phyloP scores from a whole-genome alignment of 2,888 invertebrate species.

The Epsilonema sp. region DNA sequence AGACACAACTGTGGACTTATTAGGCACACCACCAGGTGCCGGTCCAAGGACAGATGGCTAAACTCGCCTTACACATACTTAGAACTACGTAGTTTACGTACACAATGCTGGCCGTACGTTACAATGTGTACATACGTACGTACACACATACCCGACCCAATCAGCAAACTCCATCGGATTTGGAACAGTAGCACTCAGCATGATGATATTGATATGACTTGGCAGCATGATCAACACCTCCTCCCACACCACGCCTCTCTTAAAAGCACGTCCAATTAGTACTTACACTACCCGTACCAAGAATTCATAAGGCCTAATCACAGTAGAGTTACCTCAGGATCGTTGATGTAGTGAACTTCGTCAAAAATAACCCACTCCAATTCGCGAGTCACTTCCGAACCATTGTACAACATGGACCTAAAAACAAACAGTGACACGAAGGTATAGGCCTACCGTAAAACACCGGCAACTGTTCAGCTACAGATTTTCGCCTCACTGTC shows the following conservation, averaged over 20 bases:
- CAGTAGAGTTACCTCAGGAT: constrained; percentile 48
- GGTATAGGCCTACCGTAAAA: too few species aligned
- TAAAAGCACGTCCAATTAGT: constrained; percentile 30
- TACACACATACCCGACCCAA: constrained; percentile 40
- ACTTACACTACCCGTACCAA: too few species aligned
- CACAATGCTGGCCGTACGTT: too few species aligned
- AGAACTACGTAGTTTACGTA: too few species aligned
- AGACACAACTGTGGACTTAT: too few species aligned
- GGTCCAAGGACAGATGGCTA: too few species aligned
- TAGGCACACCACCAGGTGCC: too few species aligned
- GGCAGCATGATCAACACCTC: constrained; percentile 89
- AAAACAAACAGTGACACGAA: too few species aligned
- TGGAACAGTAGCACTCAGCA: constrained; percentile 93
- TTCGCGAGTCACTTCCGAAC: constrained; percentile 80
- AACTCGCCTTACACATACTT: too few species aligned
- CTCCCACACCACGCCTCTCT: constrained; percentile 97
- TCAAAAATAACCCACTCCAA: constrained; percentile 97
- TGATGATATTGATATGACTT: constrained; percentile 70
- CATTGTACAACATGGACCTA: constrained; percentile 72
- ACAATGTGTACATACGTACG: too few species aligned
- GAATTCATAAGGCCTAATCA: background rate
- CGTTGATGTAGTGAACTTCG: constrained; percentile 97
- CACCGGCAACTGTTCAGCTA: too few species aligned
- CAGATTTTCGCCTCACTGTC: too few species aligned
- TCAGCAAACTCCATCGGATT: constrained; percentile 81